Conservation (phyloP, 2,113 vertebrate species). For the Hypocryptadius cinnamomeus region DNA sequence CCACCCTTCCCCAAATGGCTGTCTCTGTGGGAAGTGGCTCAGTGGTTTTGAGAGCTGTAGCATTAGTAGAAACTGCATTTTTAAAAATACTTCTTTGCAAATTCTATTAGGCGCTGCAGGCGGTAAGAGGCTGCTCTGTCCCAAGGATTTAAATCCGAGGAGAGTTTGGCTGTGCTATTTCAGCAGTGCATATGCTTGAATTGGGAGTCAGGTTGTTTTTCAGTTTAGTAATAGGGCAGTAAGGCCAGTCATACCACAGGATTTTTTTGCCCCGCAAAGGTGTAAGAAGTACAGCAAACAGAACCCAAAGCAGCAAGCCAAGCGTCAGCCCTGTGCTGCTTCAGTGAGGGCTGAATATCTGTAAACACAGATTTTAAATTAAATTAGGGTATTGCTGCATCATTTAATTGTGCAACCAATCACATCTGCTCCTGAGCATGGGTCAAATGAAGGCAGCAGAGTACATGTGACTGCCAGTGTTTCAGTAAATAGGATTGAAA, state of each 20-base stretch:
- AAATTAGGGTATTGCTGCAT: not conserved
- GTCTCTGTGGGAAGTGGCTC: not conserved
- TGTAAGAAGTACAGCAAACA: not conserved
- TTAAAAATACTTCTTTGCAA: not conserved
- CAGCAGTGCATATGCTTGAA: not conserved
- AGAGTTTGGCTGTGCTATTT: not conserved
- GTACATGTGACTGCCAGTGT: not conserved
- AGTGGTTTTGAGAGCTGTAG: not conserved
- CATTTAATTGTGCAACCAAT: not conserved
- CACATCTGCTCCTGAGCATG: not conserved
- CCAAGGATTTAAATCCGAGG: not conserved
- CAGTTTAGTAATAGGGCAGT: not conserved
- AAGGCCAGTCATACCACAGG: not conserved
- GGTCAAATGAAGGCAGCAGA: constrained; percentile 3
- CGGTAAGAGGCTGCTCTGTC: not conserved
- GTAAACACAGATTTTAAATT: not conserved
- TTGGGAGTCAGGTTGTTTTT: not conserved
- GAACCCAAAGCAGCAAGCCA: not conserved
- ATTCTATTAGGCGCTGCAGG: not conserved
- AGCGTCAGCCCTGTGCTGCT: not conserved
- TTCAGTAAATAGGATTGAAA: constrained; percentile 8
- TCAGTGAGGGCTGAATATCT: not conserved
- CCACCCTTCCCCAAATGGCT: not conserved
- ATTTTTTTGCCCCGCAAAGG: not conserved
- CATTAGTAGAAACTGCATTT: not conserved